Percentiles rank a stretch among this genome's conserved stretches.
Evolutionary conservation across 2,797 vertebrate species (phyloP).

Genomic region (Gouania willdenowi): DNA sequence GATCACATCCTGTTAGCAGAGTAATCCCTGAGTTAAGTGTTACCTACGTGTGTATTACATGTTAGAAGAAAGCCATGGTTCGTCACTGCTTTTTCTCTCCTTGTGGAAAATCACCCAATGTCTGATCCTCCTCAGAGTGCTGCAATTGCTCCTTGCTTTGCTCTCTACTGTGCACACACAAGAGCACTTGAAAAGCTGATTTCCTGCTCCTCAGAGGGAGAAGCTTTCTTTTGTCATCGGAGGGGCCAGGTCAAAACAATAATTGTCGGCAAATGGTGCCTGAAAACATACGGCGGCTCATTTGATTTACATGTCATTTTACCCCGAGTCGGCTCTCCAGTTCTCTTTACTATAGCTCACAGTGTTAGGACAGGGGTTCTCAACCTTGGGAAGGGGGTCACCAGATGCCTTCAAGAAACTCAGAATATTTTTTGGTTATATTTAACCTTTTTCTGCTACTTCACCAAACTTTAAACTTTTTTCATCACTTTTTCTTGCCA

Average conservation of each 20-base stretch:
- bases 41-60: constrained; percentile 8
- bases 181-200: constrained; percentile 72
- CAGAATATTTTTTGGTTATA: too few relatives aligned
- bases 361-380: too few relatives aligned
- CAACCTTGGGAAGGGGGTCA: too few relatives aligned
- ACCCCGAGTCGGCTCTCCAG: constrained; percentile 33
- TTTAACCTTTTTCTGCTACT: too few relatives aligned
- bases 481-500: too few relatives aligned
- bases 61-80: constrained; percentile 23
- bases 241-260: constrained; percentile 71
- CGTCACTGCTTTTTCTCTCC: constrained; percentile 30
- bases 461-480: too few relatives aligned
- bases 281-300: constrained; percentile 53
- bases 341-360: constrained; percentile 32
- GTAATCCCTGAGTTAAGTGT: constrained; percentile 27
- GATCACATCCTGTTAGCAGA: constrained; percentile 12
- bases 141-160: constrained; percentile 66
- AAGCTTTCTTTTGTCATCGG: constrained; percentile 63
- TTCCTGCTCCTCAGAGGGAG: constrained; percentile 68
- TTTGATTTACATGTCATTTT: constrained; percentile 68
- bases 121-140: constrained; percentile 52
- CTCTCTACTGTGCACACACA: constrained; percentile 65
- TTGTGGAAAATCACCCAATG: constrained; percentile 48
- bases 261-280: constrained; percentile 63
- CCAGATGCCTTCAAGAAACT: too few relatives aligned